Evolutionary conservation across 2,113 vertebrate genomes (phyloP).

Genomic region (Petromus typicus): DNA sequence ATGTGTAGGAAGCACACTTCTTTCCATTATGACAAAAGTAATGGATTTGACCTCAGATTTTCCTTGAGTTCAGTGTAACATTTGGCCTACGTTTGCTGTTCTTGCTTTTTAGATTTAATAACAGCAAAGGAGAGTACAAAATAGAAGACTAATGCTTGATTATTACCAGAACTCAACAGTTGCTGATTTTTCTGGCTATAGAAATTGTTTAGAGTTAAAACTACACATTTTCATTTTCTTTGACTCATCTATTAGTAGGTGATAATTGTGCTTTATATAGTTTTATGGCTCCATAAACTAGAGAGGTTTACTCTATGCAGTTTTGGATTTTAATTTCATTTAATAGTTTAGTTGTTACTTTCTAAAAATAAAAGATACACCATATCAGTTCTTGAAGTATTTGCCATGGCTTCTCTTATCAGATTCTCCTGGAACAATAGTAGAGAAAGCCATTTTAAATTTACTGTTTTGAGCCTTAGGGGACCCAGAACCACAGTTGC

Average conservation of each 20-base stretch:
- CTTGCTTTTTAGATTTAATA: neutral
- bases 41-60: neutral
- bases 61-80: neutral
- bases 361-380: neutral
- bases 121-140: neutral
- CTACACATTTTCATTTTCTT: neutral
- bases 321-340: neutral
- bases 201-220: neutral
- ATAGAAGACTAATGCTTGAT: neutral
- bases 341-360: neutral
- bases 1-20: rapidly evolving
- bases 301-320: neutral
- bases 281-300: neutral
- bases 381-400: neutral
- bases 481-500: too few relatives aligned
- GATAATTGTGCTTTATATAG: neutral
- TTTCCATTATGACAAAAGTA: too few relatives aligned
- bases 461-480: neutral
- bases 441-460: neutral
- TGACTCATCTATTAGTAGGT: neutral
- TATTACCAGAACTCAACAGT: neutral
- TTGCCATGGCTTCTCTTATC: neutral
- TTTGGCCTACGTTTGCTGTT: neutral
- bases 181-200: neutral
- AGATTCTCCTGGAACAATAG: neutral